Evolutionary conservation across 2,113 vertebrate species (phyloP).

Genomic region (Apistogramma diplotaenia): DNA sequence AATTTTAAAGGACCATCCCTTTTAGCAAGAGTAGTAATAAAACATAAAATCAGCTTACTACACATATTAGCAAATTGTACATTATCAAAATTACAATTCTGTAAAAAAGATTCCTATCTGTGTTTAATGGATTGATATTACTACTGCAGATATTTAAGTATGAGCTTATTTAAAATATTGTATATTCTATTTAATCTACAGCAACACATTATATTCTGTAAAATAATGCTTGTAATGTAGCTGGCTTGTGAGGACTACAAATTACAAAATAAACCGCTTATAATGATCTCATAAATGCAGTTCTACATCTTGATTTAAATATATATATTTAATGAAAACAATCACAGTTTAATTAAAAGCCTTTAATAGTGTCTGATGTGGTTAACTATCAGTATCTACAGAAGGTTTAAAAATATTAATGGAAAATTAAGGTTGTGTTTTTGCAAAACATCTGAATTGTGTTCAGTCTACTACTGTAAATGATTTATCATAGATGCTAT

Average conservation of each 20-base stretch:
- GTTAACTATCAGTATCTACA: neutral
- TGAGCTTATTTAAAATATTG: neutral
- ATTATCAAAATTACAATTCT: neutral
- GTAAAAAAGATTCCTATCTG: neutral
- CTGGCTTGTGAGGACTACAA: no score
- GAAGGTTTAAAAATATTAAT: neutral
- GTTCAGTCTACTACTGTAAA: neutral
- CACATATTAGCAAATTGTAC: neutral
- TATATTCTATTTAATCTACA: neutral
- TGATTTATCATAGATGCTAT: neutral
- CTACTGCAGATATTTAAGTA: neutral
- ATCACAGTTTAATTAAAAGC: neutral
- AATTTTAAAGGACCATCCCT: neutral
- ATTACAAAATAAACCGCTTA: neutral
- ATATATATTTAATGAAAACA: neutral
- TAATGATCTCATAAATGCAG: neutral
- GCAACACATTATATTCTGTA: neutral
- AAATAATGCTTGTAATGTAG: neutral
- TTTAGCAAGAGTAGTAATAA: neutral
- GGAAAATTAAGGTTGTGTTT: neutral
- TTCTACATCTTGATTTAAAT: neutral
- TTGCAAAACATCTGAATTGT: neutral
- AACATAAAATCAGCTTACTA: no score
- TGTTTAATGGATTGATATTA: neutral
- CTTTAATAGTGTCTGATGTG: neutral